Base-by-base conservation (phyloP, 1,140 invertebrate species). In the Drosophila jambulina region DNA sequence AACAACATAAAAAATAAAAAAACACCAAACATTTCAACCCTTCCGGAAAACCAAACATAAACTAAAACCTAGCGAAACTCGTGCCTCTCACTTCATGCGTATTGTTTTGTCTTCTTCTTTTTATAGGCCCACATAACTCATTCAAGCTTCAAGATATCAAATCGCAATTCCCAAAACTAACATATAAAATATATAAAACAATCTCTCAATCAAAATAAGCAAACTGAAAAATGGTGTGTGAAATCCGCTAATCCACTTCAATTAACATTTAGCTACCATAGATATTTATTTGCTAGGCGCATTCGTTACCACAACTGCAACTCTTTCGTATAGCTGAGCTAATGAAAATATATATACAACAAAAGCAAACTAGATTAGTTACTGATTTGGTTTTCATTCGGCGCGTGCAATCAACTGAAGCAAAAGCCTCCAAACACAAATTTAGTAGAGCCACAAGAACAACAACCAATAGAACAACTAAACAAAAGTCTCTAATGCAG, bases 321-420 rank as follows among this genome's bases (percentile, higher is more conserved):
- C 40, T 65, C 36, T 67, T 76, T 76, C 71, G 61, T 67, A 59
- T 76, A 67, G 71, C 75, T 78, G 38, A 69, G 58, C 67, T 43
- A 51, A 51, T 29, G 4, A 59, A 43, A 48, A 46, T 25, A 21
- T 13, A 74, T 43, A 48, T 38, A 60, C 19, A 45, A 68, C 38
- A 59, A 63, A 68, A 23, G 53, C 45, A 56, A 80, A 42, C 74
- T 72, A 64, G 64, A 74, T 54, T 78, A 90, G 81, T 72, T 53
- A 80, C 75, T 83, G 90, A 91, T 91, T 91, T 91, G 90, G 90
- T 91, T 91, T 91, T 91, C 90, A 91, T 90, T 91, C 90, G 84
- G 85, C 80, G 90, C 90, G 85, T 82, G 77, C 81, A 75, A 56
- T 21, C 42, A 79, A 81, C 78, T 60, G 68, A 74, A 79, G 59